Conservation (phyloP, 2,797 vertebrate species). For the Echeneis naucrates region DNA sequence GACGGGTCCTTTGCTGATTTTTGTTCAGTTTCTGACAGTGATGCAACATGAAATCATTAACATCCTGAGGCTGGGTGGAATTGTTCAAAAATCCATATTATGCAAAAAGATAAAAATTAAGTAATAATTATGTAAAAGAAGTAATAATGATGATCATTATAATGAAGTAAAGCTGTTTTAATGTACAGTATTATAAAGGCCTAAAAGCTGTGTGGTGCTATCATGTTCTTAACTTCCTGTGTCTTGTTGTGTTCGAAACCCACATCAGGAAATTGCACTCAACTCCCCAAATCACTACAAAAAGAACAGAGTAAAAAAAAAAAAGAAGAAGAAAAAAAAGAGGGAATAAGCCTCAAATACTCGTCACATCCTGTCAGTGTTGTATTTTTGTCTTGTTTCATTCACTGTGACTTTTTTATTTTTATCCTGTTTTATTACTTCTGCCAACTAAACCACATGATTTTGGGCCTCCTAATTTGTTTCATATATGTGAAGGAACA, state of each 20-base stretch:
- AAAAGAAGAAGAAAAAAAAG: slow-evolving; percentile 22
- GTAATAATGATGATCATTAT: slow-evolving; percentile 65
- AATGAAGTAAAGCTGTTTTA: slow-evolving; percentile 82
- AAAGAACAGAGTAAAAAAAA: slow-evolving; percentile 79
- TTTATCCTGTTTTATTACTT: slow-evolving; percentile 83
- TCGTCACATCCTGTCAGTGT: slow-evolving; percentile 89
- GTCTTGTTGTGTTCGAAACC: slow-evolving; percentile 76
- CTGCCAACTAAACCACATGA: slow-evolving; percentile 93
- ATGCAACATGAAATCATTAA: slow-evolving; percentile 63
- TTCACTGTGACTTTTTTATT: slow-evolving; percentile 86
- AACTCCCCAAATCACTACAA: slow-evolving; percentile 93
- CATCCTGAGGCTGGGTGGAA: slow-evolving; percentile 65
- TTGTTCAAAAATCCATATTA: slow-evolving; percentile 93
- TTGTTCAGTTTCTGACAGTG: slow-evolving; percentile 1
- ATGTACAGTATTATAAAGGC: slow-evolving; percentile 97
- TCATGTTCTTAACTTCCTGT: slow-evolving; percentile 87
- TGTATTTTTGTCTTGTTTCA: slow-evolving; percentile 84
- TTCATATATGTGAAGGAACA: slow-evolving; percentile 90
- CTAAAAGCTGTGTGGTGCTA: slow-evolving; percentile 97
- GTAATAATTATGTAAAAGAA: slow-evolving; percentile 68
- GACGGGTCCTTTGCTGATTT: background rate
- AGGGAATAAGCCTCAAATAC: slow-evolving; percentile 71
- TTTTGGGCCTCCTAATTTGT: slow-evolving; percentile 92
- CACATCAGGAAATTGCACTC: slow-evolving; percentile 98
- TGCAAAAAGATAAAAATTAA: slow-evolving; percentile 84